Evolutionary conservation across 2,797 vertebrate species (phyloP), one percentile per base, ranked within the genome.

Genomic region (Falco concolor): DNA sequence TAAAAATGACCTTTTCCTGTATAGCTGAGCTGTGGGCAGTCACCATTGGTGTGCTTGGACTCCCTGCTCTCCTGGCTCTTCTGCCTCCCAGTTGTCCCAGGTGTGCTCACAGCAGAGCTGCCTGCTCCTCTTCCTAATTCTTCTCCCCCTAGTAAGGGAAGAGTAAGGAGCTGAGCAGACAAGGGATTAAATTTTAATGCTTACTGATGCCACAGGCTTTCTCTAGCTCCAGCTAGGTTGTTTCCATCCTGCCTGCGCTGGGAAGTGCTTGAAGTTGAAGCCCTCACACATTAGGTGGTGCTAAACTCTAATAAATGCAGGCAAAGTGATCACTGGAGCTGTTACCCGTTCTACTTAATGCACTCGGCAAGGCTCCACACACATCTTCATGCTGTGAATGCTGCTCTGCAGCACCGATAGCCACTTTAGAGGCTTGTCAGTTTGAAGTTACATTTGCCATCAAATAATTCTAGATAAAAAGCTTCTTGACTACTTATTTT

Each of bases 211-310:
- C 34, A 27, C 45, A 32, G 56, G 61, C 36, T 89, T 81, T 67
- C 49, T 88, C 40, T n/a, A 32, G 44, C 45, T 87, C 45, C 42
- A 17, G 23, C 45, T 10, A 30, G 47, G 36, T 77, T 84, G 24
- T 32, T 93, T 75, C 60, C 32, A 19, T 28, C 34, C 81, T 38
- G 38, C 36, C 70, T 14, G 8, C 38, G 5, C 23, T 28, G 27
- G 28, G 36, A 75, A 94, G 49, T 21, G 25, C 93, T 76, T 95
- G 96, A 95, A 94, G 7, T 38, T 89, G 75, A 94, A 80, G 86
- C 74, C 49, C 14, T 90, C 65, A 21, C 78, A 85, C 96, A 64
- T 95, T 95, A 97, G 96, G 86, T 97, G 96, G 96, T 95, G 96
- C 96, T 95, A 93, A 95, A 97, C 89, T 60, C 95, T 82, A 89